Evolutionary conservation across 2,113 vertebrate species (phyloP), one percentile per base, ranked within the genome.

Genomic region (Amphiprion ocellaris): DNA sequence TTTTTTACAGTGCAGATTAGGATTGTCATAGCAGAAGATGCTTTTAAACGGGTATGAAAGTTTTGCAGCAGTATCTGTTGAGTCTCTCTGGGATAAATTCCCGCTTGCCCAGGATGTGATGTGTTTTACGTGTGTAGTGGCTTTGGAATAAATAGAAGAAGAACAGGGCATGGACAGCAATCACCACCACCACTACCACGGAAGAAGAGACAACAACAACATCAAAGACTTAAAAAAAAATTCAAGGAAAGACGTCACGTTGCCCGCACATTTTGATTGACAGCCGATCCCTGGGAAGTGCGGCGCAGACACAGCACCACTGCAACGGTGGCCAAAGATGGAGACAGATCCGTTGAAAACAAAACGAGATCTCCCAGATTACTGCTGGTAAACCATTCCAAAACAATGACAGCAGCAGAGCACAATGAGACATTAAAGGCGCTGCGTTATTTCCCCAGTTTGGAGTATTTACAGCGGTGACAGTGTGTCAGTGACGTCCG

Each of bases 191-290:
- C 39, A 33, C 21, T 55, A 60, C 69, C 55, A 37, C 19, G 12
- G 73, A 61, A 15, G 41, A 56, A 58, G 69, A 83, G 58, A 82
- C 77, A 62, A 84, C 74, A 81, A 75, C 60, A 74, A 65, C 74
- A 81, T 85, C 62, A 79, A 79, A 76, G 65, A 49, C 26, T 30
- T 1, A 9, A 66, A 61, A 60, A 46, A 47, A 60, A 46, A 70
- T 55, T 33, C 41, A 30, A 67, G 49, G 56, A 84, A 79, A 62
- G 73, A 74, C 64, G 73, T 69, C 79, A 85, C 16, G 9, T 59
- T 49, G 79, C 76, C 81, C 85, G 76, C 74, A 44, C 60, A 30
- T 46, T 71, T 19, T 85, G 88, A 92, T 10, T 86, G 83, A 81
- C 87, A 82, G 81, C 73, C 59, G 58, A 76, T 78, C 65, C 66